These are phyloP conservation scores for Phengaris arion DNA, from an alignment of 2,888 invertebrate genomes.

Conservation along the genomic window DNA sequence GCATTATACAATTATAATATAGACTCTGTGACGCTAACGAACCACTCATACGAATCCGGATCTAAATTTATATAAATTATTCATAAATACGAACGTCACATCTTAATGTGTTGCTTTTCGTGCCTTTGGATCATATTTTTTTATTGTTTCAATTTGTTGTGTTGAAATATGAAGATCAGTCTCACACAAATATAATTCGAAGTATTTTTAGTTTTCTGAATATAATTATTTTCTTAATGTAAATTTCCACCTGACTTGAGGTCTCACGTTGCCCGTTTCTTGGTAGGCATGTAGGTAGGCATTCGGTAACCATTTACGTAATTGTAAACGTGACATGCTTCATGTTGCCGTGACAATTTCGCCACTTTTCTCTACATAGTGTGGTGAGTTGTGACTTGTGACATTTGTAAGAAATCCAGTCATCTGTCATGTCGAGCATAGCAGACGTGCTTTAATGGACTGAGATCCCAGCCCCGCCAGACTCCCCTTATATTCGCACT, in stretches of 20 bases:
- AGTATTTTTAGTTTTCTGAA: background rate
- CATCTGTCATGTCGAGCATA: no score
- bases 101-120: constrained; percentile 6
- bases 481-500: no score
- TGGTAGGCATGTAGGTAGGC: no score
- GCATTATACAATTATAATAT: constrained; percentile 1
- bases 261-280: background rate
- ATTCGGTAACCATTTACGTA: constrained; percentile 6
- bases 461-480: no score
- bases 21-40: constrained; percentile 4
- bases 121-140: background rate
- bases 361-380: background rate
- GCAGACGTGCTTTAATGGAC: no score
- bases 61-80: constrained; percentile 21
- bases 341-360: constrained; percentile 16
- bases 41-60: constrained; percentile 23
- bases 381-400: background rate
- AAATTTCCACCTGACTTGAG: background rate
- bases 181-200: background rate
- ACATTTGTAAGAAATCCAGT: background rate
- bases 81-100: constrained; percentile 18
- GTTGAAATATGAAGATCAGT: no score
- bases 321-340: constrained; percentile 13
- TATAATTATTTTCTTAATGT: background rate
- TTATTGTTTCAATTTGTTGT: background rate